Base-by-base conservation (phyloP, 2,888 invertebrate genomes). In the Balanococcus diminutus region DNA sequence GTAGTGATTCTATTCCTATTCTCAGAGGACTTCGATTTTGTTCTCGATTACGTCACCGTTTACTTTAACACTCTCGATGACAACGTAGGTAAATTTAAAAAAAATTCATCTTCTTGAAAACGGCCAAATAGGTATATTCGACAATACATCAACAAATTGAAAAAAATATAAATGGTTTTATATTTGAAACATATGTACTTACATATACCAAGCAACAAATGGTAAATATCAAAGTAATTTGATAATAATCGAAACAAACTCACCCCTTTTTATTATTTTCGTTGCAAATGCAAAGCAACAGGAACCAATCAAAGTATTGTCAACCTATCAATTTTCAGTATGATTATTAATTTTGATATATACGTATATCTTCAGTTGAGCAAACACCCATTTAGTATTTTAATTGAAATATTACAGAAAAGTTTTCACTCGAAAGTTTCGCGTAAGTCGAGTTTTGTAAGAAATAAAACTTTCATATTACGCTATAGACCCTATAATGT, bases 21-120 rank as follows among this genome's bases (percentile, higher is more conserved):
- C 75, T 75, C 25, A n/a, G n/a, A 75, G 19, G 75, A 67, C 14
- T 75, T 75, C 75, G 32, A 75, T 75, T 67, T 75, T 75, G 75
- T 75, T 32, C 75, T 32, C 75, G 75, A 75, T 32, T 75, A 75
- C 28, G 75, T 75, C 75, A 75, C 28, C 75, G 32, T 72, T 75
- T 32, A 36, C 75, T 6, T 19, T 32, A 8, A 28, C 28, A 67
- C 25, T 9, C 9, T 25, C 14, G 0, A 9, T 8, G 51, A 19
- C 51, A 5, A 51, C 51, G n/a, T 51, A 28, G 4, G 28, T 28
- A 67, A 56, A 22, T 28, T 51, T 51, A 16, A 42, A 51, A 51
- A 19, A 19, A 19, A 3, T 19, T 51, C 4, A 51, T 51, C 6
- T 19, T 51, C 36, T 36, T 36, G 8, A 36, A 36, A 36, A 36